phyloP scores from a whole-genome alignment of 2,113 vertebrate genomes.

The Seriola dumerili region DNA sequence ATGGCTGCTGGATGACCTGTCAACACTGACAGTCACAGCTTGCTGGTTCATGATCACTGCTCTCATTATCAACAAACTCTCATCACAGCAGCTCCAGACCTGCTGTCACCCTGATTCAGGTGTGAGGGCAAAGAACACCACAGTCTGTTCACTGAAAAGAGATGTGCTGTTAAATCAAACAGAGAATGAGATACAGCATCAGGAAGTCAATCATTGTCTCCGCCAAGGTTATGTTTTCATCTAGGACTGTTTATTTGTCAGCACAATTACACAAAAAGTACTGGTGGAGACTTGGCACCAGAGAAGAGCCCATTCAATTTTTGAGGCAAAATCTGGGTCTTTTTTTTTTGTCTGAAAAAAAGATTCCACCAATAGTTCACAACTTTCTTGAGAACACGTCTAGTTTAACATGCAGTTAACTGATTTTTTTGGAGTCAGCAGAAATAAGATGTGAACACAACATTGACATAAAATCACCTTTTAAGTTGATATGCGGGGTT shows the following conservation, averaged over 20 bases:
- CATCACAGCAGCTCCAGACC: constrained; percentile 58
- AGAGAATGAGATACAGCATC: neutral
- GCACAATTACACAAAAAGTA: neutral
- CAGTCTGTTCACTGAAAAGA: constrained; percentile 11
- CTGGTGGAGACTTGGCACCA: too few relatives aligned
- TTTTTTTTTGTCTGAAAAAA: too few relatives aligned
- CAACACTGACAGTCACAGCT: constrained; percentile 64
- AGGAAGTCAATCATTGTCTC: neutral
- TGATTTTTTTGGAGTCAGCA: neutral
- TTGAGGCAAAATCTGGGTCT: too few relatives aligned
- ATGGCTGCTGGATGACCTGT: constrained; percentile 64
- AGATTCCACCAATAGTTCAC: too few relatives aligned
- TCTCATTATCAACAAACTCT: constrained; percentile 74
- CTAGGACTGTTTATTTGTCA: too few relatives aligned
- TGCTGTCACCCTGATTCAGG: constrained; percentile 68
- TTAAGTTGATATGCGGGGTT: neutral
- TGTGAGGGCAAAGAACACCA: constrained; percentile 49
- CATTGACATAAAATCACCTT: neutral
- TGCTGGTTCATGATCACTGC: constrained; percentile 55
- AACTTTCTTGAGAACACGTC: too few relatives aligned
- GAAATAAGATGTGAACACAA: neutral
- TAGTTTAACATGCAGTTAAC: neutral
- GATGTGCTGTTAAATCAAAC: constrained; percentile 7
- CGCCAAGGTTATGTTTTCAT: too few relatives aligned
- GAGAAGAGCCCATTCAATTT: too few relatives aligned